Base-by-base conservation (phyloP, 2,797 vertebrate genomes). In the Tolypeutes matacus region DNA sequence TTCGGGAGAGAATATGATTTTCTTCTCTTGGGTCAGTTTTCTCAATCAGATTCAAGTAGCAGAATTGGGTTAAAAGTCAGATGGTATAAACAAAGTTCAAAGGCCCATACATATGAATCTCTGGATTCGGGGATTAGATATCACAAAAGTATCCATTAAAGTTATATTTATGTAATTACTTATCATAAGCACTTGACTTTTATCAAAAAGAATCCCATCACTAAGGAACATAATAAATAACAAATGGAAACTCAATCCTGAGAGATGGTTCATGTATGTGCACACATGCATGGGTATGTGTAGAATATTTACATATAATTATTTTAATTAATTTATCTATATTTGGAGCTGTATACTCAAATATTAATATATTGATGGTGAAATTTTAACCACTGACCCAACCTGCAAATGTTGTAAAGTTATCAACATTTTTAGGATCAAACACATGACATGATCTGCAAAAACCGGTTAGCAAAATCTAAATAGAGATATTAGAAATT, bases 381-480 rank as follows among this genome's bases (percentile, higher is more conserved):
- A 56, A 62, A 75, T 58, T n/a, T 81, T 31, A 90, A 89, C 8
- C 42, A 92, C 31, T 65, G 10, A 76, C 56, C 51, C 49, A 76
- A 85, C 65, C 18, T 81, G 21, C 29, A 89, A 95, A 93, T 76
- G 6, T 49, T 86, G 34, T 81, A 21, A 39, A 89, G 34, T 21
- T 53, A 49, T 60, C 42, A 62, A 69, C 13, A 23, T 70, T 86
- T 93, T 84, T 65, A 81, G 77, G 67, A 86, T 49, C 17, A 34
- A 42, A 73, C 39, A 89, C 17, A 42, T 31, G 56, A 39, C 76
- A 81, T 90, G 13, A 42, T 84, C n/a, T 67, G 2, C 58, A 51
- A 23, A 90, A 70, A 65, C 0, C 42, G 2, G 18, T 75, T 72
- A 84, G 36, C 31, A 83, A 97, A 93, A 96, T 78, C 60, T 51